Conservation (phyloP, 2,797 vertebrate species). For the Argyrosomus regius region DNA sequence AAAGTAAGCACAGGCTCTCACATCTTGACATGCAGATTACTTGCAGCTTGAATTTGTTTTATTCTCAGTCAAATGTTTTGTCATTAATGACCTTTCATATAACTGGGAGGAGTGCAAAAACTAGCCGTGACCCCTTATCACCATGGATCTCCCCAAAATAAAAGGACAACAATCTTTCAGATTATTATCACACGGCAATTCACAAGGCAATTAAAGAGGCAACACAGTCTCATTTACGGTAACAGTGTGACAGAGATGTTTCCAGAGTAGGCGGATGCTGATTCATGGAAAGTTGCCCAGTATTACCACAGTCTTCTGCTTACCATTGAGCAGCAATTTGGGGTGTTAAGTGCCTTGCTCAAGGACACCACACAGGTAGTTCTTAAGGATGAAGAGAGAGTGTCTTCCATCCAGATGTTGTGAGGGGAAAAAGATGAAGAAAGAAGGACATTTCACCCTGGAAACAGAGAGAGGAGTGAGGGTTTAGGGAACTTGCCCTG, state of each 20-base stretch:
- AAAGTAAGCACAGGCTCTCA: constrained; percentile 5
- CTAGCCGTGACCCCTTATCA: constrained; percentile 1
- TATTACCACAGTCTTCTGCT: constrained; percentile 16
- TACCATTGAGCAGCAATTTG: constrained; percentile 5
- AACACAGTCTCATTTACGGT: not conserved
- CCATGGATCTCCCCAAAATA: constrained; percentile 31
- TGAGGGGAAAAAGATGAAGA: not conserved
- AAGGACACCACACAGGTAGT: not conserved
- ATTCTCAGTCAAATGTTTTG: constrained; percentile 16
- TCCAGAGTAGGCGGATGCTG: constrained; percentile 2
- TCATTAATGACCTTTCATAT: constrained; percentile 19
- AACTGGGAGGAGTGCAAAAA: constrained; percentile 2
- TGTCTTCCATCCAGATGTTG: constrained; percentile 41
- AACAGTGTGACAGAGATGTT: constrained; percentile 29
- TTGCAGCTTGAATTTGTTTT: constrained; percentile 20
- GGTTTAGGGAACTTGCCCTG: constrained; percentile 62
- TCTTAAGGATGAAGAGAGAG: not conserved
- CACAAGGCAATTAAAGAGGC: not conserved
- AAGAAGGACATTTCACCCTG: constrained; percentile 18
- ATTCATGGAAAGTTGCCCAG: constrained; percentile 33
- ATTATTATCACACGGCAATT: constrained; percentile 13
- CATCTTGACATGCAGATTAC: constrained; percentile 10
- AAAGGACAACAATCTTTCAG: constrained; percentile 26
- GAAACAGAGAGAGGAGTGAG: constrained; percentile 15
- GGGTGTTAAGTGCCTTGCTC: constrained; percentile 20